Base-by-base conservation (phyloP, 2,113 vertebrate species). In the Uropsilus gracilis region DNA sequence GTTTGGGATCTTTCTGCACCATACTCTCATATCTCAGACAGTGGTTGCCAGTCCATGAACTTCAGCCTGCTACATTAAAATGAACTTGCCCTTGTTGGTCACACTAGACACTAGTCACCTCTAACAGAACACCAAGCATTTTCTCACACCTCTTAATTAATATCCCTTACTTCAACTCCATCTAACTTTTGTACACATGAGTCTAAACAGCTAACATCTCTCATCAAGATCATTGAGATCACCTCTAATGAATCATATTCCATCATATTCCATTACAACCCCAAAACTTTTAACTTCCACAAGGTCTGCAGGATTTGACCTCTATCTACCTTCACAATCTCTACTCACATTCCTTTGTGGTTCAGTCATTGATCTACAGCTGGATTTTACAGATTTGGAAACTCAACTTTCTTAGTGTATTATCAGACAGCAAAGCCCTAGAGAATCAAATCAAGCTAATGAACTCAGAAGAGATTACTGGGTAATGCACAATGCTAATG, bases 381-480 rank as follows among this genome's bases (percentile, higher is more conserved):
- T 93, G 42, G 69, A 34, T n/a, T 26, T 66, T 90, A 28, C 48
- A 78, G 59, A 26, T 90, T 88, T 85, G 53, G 68, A 95, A 80
- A 14, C 39, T 86, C 78, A 78, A 57, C 8, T 44, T 82, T 81
- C 28, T 69, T 66, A 34, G 42, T 90, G 53, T 24, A 55, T 50
- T 68, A 24, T 34, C 50, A 86, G 53, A 13, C 39, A 39, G 85
- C 20, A 69, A 48, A 77, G 8, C 42, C 39, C 77, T 22, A 57
- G 73, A 83, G 46, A 48, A 85, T 22, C 3, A 18, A 75, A 6
- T 48, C n/a, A 61, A 63, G 46, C 44, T 61, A 73, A 89, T 84
- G 69, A 89, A 42, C 53, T 78, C 91, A 61, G 22, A 37, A 91
- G 86, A 90, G 59, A 81, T 86, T 39, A 82, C 66, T 89, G 82